Percentiles rank a stretch among this genome's conserved stretches.
Evolutionary conservation across 1,140 invertebrate species (phyloP).

Genomic region (Melanaphis sacchari): DNA sequence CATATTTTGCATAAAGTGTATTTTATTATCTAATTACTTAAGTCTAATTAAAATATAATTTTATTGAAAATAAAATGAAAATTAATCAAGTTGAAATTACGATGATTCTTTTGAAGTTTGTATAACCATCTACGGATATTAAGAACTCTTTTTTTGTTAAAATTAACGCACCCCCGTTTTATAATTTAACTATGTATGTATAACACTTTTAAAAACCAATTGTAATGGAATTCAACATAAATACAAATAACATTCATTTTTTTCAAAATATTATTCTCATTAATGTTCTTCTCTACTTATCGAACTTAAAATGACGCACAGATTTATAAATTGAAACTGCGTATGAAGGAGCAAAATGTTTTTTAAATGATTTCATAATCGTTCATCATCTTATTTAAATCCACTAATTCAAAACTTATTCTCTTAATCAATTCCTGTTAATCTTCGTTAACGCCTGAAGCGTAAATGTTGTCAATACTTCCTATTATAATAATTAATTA

Average conservation of each 20-base stretch:
- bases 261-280: too few relatives aligned
- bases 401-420: neutral
- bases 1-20: too few relatives aligned
- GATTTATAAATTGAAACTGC: neutral
- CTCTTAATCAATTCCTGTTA: neutral
- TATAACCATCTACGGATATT: neutral
- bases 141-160: neutral
- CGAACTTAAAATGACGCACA: neutral
- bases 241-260: too few relatives aligned
- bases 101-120: neutral
- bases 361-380: neutral
- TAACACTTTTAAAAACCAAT: too few relatives aligned
- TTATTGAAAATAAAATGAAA: too few relatives aligned
- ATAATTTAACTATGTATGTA: neutral
- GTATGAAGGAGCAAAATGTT: neutral
- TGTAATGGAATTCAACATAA: too few relatives aligned
- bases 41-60: too few relatives aligned
- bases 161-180: neutral
- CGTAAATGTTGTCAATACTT: neutral
- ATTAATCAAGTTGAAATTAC: too few relatives aligned
- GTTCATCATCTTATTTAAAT: neutral
- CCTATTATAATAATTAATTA: neutral
- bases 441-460: neutral
- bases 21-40: too few relatives aligned
- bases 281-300: neutral